Percentiles rank a stretch among this genome's conserved stretches.
Evolutionary conservation across 2,113 vertebrate genomes (phyloP).

Genomic region (Scopus umbretta): DNA sequence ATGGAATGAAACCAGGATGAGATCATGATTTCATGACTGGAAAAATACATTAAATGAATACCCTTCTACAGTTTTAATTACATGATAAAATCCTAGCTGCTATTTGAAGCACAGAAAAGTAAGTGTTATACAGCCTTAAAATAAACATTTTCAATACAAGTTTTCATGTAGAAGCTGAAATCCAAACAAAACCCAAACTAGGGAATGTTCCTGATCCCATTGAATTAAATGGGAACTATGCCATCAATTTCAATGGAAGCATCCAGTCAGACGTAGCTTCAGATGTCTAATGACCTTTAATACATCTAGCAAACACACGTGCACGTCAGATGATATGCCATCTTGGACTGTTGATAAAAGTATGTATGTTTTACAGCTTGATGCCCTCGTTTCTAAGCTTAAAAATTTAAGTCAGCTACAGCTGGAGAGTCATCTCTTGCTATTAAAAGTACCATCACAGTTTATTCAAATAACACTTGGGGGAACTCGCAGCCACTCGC

Average conservation of each 20-base stretch:
- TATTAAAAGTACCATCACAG: neutral
- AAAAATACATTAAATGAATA: slow-evolving; percentile 49
- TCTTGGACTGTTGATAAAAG: neutral
- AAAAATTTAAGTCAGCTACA: neutral
- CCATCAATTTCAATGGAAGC: neutral
- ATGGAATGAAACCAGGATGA: slow-evolving; percentile 26
- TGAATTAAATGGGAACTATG: slow-evolving; percentile 51
- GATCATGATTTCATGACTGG: slow-evolving; percentile 27
- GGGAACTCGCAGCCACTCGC: neutral
- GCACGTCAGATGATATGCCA: neutral
- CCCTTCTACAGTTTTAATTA: slow-evolving; percentile 28
- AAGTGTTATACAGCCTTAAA: slow-evolving; percentile 35
- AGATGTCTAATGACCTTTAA: neutral
- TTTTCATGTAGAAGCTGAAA: slow-evolving; percentile 37
- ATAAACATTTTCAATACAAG: slow-evolving; percentile 40
- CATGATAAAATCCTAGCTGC: slow-evolving; percentile 36
- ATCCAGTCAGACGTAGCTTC: neutral
- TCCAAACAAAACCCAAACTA: slow-evolving; percentile 61
- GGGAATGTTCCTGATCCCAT: slow-evolving; percentile 41
- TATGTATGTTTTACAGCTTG: neutral
- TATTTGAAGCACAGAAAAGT: slow-evolving; percentile 31
- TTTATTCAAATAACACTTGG: neutral
- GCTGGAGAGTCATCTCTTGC: neutral
- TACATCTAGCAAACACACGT: neutral
- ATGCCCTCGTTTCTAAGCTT: neutral